Evolutionary conservation across 2,888 invertebrate genomes (phyloP), one percentile per base, ranked within the genome.

Genomic region (Acholoe squamosa): DNA sequence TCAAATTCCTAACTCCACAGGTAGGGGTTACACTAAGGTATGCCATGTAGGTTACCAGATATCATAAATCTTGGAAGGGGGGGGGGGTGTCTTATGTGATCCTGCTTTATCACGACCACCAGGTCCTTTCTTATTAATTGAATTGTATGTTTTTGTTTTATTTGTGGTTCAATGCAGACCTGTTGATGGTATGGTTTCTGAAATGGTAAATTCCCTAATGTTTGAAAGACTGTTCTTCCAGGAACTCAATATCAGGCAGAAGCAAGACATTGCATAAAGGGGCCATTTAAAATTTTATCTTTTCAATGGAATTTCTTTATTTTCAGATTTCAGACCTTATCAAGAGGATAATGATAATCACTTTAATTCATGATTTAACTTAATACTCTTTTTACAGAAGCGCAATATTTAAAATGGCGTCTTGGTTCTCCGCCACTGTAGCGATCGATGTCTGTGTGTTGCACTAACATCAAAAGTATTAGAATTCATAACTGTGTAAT

Each of bases 401-500:
- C 80, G 7, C 22, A 80, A 28, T 22, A 33, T 19, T 10, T 43
- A 1, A 80, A 22, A 19, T 31, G 76, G 25, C 28, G 3, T 76
- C n/a, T n/a, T 61, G 61, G 14, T 25, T 25, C 76, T 34, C 80
- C 28, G 5, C 34, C 43, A 19, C 80, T 80, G 80, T 80, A 34
- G 3, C 19, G 43, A 43, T 80, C 19, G 43, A 43, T 80, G 80
- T 43, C 80, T 43, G 33, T 80, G 80, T 80, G 80, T 80, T 80
- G 80, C 80, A 80, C 80, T 80, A 80, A 80, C 80, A 80, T 80
- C 80, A 80, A n/a, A n/a, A 43, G 80, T 80, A 80, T 43, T 80
- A 80, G 71, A 14, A 43, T 7, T 34, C 34, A 33, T 80, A 33
- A 43, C 33, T 43, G 16, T 80, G 61, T 28, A 76, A 76, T 76